Evolutionary conservation across 2,113 vertebrate species (phyloP), one percentile per base, ranked within the genome.

Genomic region (Tringa solitaria): DNA sequence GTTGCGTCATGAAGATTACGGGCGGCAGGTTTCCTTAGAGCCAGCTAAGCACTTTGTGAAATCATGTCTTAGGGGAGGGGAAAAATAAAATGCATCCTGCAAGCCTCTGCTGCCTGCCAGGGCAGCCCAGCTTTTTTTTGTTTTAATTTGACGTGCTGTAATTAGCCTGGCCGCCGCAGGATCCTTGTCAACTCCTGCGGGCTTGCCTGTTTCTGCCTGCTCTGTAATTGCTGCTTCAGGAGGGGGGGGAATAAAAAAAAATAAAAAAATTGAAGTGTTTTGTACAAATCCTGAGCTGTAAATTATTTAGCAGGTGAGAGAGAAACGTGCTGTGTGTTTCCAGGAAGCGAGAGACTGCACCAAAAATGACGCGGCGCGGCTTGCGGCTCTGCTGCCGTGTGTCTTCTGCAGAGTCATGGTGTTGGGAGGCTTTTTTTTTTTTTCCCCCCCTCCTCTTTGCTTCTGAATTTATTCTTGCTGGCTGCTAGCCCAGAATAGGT

Each of bases 331-430:
- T 72, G 28, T 84, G 85, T 92, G 51, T 82, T 96, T 96, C 88
- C 94, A 91, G 91, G 91, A 97, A 90, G 75, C 11, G 0, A 33
- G 64, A 70, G 69, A 80, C 70, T 95, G 72, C 69, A 88, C 91
- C 95, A 95, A 85, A 97, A 88, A 74, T 61, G 95, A 82, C 1
- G 82, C 57, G 67, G 60, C 14, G 26, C 32, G 10, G 73, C 83
- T 93, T 77, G 48, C 51, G n/a, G 90, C 91, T 95, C 83, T 75
- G 69, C 83, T 2, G 22, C 7, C 23, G 46, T 87, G 45, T 90
- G 64, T 24, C 93, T 65, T 43, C 83, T 87, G 94, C 94, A 96
- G 96, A 96, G 90, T 95, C 89, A 89, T 85, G 68, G 74, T 87
- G 67, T 79, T 90, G 76, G 76, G 70, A 89, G 50, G 61, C 32